Base-by-base conservation (phyloP, 2,888 invertebrate species). In the Hirtodrosophila confusa region DNA sequence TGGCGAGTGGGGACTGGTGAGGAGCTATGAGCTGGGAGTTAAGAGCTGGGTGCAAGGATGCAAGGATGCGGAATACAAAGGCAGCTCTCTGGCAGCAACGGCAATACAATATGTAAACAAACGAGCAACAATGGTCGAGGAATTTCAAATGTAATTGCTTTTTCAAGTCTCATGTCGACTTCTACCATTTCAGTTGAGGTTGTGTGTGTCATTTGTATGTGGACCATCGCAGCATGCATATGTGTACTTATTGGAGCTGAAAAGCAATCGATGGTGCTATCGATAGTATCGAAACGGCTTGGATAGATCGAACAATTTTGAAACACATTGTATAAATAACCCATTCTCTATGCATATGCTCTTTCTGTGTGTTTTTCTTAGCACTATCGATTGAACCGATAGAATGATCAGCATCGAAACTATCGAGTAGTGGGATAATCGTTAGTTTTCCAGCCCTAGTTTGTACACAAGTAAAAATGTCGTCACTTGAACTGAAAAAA, bases 91-190 rank as follows among this genome's bases (percentile, higher is more conserved):
- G 33, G 41, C 61, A 35, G 24, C 36, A 44, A 37, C 33, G 12
- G 17, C 55, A 69, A 50, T 48, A 56, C 43, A 55, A 51, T 39
- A 54, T 39, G 50, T 62, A 62, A 62, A 44, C 47, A 68, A 62
- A 55, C 50, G 12, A 54, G 49, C 53, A 71, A 61, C 61, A 71
- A 67, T 50, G 39, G 45, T 36, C 60, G 62, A 69, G 73, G 60
- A 77, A 82, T 80, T 78, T 82, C 40, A 61, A 77, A 82, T 76
- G 75, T 72, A 80, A 83, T 79, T 86, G 75, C 67, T 71, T 58
- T 64, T 58, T 62, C 44, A 45, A 49, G 58, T 35, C 39, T 27
- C 37, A 31, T 24, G 53, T 12, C 55, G 36, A 47, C 44, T 40
- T 69, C 33, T 47, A 51, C 37, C 29, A 43, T 39, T 27, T 10